Evolutionary conservation across 2,113 vertebrate genomes (phyloP).

Genomic region (Cygnus atratus): DNA sequence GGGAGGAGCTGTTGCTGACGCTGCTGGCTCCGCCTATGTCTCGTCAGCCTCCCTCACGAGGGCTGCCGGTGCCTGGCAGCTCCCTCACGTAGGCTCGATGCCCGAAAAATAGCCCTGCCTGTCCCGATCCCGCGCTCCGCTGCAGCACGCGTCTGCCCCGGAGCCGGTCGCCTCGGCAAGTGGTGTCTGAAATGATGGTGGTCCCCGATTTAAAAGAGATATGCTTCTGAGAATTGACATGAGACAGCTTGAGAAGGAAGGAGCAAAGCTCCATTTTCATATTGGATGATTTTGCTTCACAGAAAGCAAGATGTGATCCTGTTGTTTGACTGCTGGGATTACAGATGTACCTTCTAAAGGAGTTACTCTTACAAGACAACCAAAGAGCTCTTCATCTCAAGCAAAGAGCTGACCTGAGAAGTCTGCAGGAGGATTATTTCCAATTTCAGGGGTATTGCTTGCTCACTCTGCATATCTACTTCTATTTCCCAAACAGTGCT

Average conservation of each 20-base stretch:
- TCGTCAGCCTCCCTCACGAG: too few species aligned
- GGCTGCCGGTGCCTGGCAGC: too few species aligned
- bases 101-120: too few species aligned
- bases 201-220: too few species aligned
- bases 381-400: neutral
- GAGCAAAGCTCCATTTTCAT: neutral
- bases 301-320: neutral
- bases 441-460: neutral
- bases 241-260: neutral
- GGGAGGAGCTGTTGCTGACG: too few species aligned
- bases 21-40: too few species aligned
- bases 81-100: too few species aligned
- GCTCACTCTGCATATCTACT: neutral
- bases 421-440: neutral
- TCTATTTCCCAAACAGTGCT: neutral
- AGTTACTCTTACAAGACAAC: neutral
- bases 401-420: neutral
- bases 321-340: neutral
- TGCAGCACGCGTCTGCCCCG: too few species aligned
- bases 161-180: too few species aligned
- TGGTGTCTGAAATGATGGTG: too few species aligned
- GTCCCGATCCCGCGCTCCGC: too few species aligned
- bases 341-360: neutral
- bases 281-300: neutral
- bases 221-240: neutral